phyloP scores from a whole-genome alignment of 2,888 invertebrate genomes.

The Exocentrus adspersus region DNA sequence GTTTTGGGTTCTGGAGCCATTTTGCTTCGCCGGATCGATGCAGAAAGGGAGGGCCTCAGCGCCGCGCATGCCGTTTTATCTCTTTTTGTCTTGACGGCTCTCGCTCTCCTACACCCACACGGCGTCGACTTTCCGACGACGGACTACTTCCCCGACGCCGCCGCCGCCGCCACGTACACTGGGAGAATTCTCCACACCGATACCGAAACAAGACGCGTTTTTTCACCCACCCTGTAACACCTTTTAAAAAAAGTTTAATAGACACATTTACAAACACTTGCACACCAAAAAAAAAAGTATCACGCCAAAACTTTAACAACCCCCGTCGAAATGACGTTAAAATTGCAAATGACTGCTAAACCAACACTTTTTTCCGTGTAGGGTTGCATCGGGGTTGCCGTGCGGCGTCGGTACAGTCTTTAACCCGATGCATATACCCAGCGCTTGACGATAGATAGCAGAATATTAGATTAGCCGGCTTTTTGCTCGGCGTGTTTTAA shows the following conservation, averaged over 20 bases:
- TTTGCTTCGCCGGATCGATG: slow-evolving; percentile 64
- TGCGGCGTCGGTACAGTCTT: slow-evolving; percentile 33
- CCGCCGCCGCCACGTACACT: slow-evolving; percentile 39
- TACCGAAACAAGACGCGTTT: too few relatives aligned
- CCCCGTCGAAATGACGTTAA: too few relatives aligned
- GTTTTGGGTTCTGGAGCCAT: slow-evolving; percentile 64
- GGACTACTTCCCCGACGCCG: slow-evolving; percentile 48
- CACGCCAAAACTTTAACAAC: too few relatives aligned
- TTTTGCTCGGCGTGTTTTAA: slow-evolving; percentile 19
- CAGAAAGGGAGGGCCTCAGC: slow-evolving; percentile 62
- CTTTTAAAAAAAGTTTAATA: too few relatives aligned
- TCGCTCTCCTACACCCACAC: slow-evolving; percentile 59
- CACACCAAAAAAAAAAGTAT: too few relatives aligned
- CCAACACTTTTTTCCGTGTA: too few relatives aligned
- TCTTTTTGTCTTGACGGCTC: slow-evolving; percentile 63
- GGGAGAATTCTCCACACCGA: neutral
- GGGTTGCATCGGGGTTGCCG: slow-evolving; percentile 25
- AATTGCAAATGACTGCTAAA: too few relatives aligned
- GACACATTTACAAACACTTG: too few relatives aligned
- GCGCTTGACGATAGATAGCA: neutral
- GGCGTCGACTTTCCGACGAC: slow-evolving; percentile 53
- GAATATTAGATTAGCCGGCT: slow-evolving; percentile 21
- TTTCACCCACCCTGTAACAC: too few relatives aligned
- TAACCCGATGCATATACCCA: slow-evolving; percentile 7
- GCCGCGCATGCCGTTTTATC: slow-evolving; percentile 64